Base-by-base conservation (phyloP, 2,888 invertebrate species). In the Eristalis arbustorum region DNA sequence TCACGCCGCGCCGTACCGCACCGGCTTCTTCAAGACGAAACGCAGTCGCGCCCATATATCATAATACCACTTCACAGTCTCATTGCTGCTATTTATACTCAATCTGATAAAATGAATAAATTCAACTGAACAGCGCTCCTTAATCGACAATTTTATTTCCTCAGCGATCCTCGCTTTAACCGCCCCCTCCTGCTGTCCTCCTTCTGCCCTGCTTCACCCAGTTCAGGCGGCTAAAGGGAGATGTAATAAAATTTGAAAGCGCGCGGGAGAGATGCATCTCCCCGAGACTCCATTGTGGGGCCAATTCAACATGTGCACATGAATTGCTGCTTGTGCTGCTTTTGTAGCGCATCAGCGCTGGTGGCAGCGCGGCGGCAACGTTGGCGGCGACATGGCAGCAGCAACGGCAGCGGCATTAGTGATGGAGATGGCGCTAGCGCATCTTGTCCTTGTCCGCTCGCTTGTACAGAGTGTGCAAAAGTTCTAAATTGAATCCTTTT, bases 401-500 rank as follows among this genome's bases (percentile, higher is more conserved):
- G 71, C n/a, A 1, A 2, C 11, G 14, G 61, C 28, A 28, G 61
- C n/a, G 61, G 61, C 28, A 28, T 25, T 61, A 28, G 31, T n/a
- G 28, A 31, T 42, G 42, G 56, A 23, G 63, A 62, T 59, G 25
- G 57, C 42, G 49, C 40, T 69, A 37, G 22, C 66, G 61, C 64
- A 71, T 84, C 57, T 84, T 57, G 80, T 75, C 74, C 80, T 84
- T 84, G 80, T 67, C 67, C 80, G 14, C 71, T 34, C 18, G 31
- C 42, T 40, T 77, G 62, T 69, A 63, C 56, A 84, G 37, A 75
- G 75, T 67, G 40, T 56, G 74, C 64, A 59, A 76, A 84, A 80
- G 57, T 81, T 81, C 76, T 81, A 81, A 84, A 84, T 84, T 84
- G 84, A 84, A 84, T 84, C 81, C 71, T 80, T 84, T 84, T 84